Conservation (phyloP, 1,140 invertebrate species). For the Trigoniulus corallinus region DNA sequence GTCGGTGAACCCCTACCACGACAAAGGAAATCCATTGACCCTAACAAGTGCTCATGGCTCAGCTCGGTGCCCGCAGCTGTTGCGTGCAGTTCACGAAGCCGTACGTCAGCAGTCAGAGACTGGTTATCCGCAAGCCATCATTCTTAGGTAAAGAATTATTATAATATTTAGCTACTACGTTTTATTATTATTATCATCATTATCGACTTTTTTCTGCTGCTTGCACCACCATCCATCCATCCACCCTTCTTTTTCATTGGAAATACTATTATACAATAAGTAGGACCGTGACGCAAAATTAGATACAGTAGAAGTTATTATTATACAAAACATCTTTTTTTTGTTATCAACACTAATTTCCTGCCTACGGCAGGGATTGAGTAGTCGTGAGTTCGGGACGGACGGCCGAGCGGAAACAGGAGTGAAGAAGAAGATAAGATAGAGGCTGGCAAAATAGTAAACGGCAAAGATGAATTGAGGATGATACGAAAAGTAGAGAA, state of each 20-base stretch:
- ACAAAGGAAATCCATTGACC: slow-evolving; percentile 70
- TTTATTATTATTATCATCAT: background rate
- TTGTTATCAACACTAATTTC: no score
- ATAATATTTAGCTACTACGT: no score
- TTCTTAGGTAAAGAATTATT: slow-evolving; percentile 50
- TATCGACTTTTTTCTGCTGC: background rate
- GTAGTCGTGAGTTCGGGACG: no score
- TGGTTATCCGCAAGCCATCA: slow-evolving; percentile 85
- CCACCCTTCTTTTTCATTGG: background rate
- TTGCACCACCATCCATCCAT: background rate
- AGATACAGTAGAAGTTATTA: no score
- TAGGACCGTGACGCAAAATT: no score
- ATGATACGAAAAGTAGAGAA: no score
- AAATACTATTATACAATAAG: background rate
- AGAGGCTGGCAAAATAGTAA: no score
- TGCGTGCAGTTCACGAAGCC: slow-evolving; percentile 75
- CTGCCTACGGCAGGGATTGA: no score
- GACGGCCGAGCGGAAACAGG: no score
- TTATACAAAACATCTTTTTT: no score
- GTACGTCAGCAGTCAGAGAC: slow-evolving; percentile 84
- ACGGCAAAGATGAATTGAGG: no score
- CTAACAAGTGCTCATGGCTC: slow-evolving; percentile 61
- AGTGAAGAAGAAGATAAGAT: no score
- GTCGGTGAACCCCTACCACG: slow-evolving; percentile 71
- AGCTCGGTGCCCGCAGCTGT: slow-evolving; percentile 50